Conservation (phyloP, 2,113 vertebrate genomes). For the Lichenostomus cassidix region DNA sequence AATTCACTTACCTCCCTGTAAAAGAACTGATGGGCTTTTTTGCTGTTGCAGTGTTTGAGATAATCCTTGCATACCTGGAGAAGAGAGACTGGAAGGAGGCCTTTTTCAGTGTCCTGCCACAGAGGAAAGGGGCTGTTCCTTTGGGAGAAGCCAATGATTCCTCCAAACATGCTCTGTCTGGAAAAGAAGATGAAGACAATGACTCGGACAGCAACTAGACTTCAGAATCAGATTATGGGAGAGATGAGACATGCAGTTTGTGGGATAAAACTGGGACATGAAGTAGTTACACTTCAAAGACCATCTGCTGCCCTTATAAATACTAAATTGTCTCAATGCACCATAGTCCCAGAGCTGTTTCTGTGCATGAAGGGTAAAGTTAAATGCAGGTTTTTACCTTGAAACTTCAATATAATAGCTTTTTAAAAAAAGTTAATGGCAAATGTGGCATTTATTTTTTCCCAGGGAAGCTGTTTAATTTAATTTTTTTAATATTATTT, state of each 20-base stretch:
- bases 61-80: slow-evolving; percentile 90
- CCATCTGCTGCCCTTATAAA: background rate
- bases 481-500: background rate
- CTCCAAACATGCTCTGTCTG: background rate
- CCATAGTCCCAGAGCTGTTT: background rate
- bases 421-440: background rate
- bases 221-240: background rate
- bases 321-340: background rate
- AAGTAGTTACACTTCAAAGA: background rate
- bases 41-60: slow-evolving; percentile 90
- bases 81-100: slow-evolving; percentile 92
- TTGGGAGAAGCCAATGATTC: slow-evolving; percentile 61
- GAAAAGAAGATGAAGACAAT: background rate
- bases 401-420: background rate
- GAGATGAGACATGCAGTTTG: background rate
- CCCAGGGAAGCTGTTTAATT: slow-evolving; percentile 19
- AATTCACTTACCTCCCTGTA: background rate
- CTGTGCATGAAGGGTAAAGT: background rate
- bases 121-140: slow-evolving; percentile 89
- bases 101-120: slow-evolving; percentile 91
- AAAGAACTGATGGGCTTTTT: slow-evolving; percentile 16
- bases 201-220: slow-evolving; percentile 42
- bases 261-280: background rate
- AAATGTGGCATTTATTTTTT: slow-evolving; percentile 28
- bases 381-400: background rate